Percentiles rank a stretch among this genome's conserved stretches.
These are phyloP conservation scores for Spilosoma lubricipeda DNA, from an alignment of 2,888 invertebrate species.

Conservation along the genomic window DNA sequence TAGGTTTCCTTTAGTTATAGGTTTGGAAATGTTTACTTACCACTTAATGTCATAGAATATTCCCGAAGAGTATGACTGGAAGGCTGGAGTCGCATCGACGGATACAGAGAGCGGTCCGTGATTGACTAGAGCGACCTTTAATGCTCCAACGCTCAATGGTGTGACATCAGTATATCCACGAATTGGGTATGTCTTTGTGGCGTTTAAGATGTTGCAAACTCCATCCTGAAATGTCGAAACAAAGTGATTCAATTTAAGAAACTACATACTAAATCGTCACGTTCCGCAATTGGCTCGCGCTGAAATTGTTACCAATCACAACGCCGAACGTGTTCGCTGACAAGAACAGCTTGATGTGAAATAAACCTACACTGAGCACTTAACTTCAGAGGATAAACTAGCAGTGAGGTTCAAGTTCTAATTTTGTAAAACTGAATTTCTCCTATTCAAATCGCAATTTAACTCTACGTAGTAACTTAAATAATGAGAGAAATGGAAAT, in stretches of 20 bases:
- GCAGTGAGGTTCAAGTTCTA: no score
- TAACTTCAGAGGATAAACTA: no score
- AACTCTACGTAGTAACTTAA: no score
- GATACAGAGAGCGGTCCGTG: conserved; percentile 96
- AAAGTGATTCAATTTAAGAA: not conserved
- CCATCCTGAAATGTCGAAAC: conserved; percentile 88
- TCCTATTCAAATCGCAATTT: no score
- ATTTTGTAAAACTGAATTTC: no score
- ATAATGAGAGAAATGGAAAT: no score
- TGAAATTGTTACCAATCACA: not conserved
- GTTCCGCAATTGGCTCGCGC: no score
- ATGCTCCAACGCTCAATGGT: conserved; percentile 88
- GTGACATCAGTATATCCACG: conserved; percentile 95
- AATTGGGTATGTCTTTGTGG: conserved; percentile 88
- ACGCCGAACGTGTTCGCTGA: no score
- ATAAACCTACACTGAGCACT: no score
- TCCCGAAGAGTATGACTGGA: conserved; percentile 63
- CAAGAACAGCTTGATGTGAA: no score
- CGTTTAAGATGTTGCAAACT: conserved; percentile 91
- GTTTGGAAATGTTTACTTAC: conserved; percentile 62
- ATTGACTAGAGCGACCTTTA: conserved; percentile 92
- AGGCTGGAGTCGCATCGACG: conserved; percentile 90
- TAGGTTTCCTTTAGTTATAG: no score
- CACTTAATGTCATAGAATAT: conserved; percentile 69
- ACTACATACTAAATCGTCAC: not conserved